These are phyloP conservation scores for Drosophila rellima DNA, from an alignment of 2,888 invertebrate genomes.

Conservation along the genomic window DNA sequence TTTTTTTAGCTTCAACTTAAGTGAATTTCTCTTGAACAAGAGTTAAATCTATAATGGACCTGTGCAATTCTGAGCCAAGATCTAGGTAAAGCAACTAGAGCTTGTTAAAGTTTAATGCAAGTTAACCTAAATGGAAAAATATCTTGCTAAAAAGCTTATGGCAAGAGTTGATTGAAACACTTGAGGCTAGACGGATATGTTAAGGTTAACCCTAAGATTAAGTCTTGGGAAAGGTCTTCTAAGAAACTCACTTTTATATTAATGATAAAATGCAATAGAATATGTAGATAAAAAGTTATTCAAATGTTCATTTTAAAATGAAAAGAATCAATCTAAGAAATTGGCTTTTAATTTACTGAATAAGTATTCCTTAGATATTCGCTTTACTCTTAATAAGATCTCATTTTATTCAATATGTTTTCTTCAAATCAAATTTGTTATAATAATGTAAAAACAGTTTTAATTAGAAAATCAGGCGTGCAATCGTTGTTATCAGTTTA, in stretches of 20 bases:
- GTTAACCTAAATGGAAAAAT: neutral
- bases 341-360: no score
- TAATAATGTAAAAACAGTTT: neutral
- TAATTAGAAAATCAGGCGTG: neutral
- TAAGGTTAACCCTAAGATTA: neutral
- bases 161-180: slow-evolving; percentile 3
- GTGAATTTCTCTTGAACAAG: slow-evolving; percentile 39
- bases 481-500: neutral
- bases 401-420: neutral
- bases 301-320: neutral
- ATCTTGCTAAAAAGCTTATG: neutral
- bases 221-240: neutral
- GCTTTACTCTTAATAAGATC: neutral
- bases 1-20: slow-evolving; percentile 30
- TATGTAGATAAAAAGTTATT: neutral
- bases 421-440: neutral
- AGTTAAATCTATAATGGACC: slow-evolving; percentile 38
- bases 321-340: neutral
- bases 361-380: neutral
- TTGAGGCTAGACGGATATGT: neutral
- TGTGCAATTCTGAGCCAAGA: slow-evolving; percentile 16
- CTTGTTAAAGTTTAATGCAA: neutral
- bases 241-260: neutral
- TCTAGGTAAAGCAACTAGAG: slow-evolving; percentile 1
- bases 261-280: neutral